Evolutionary conservation across 2,888 invertebrate genomes (phyloP), one percentile per base, ranked within the genome.

Genomic region (Plagodis dolabraria): DNA sequence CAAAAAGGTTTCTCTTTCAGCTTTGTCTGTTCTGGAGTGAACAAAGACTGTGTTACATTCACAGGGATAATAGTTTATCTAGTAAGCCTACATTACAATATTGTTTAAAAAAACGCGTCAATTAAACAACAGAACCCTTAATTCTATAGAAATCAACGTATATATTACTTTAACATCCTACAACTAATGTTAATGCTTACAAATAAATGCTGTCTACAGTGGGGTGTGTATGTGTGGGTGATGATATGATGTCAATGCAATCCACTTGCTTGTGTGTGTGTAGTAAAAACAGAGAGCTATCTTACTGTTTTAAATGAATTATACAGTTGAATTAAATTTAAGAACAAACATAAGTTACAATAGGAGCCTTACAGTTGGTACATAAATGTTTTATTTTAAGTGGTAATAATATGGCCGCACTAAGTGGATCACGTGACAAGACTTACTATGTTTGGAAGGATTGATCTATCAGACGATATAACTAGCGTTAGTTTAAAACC

Each of bases 161-260:
- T 92, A 92, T 92, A 92, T 92, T 92, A 92, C 86, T 92, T 86
- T 92, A 89, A 90, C 89, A 86, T 86, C 71, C 86, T 91, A 91
- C 34, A 57, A 11, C 79, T 86, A 87, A 66, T 85, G 87, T 91
- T 91, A 90, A 89, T 89, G 82, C 91, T 92, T 92, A 91, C 57
- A 85, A 83, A 86, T 91, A 92, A 92, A 92, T 92, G 91, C 92
- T 80, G 77, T 80, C 89, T 89, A 89, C 79, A 72, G 80, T 83
- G 86, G 79, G 78, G 77, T 85, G 79, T 75, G 72, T 74, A 67
- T 76, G 73, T 76, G 69, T 68, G 69, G 53, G 47, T 60, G 57
- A 58, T 67, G 43, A 42, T 48, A 61, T 58, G 40, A 61, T 47
- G 49, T 50, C 54, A 48, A 10, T 55, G 64, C 52, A 62, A 64